phyloP scores from a whole-genome alignment of 2,888 invertebrate species.

The Myopa testacea region DNA sequence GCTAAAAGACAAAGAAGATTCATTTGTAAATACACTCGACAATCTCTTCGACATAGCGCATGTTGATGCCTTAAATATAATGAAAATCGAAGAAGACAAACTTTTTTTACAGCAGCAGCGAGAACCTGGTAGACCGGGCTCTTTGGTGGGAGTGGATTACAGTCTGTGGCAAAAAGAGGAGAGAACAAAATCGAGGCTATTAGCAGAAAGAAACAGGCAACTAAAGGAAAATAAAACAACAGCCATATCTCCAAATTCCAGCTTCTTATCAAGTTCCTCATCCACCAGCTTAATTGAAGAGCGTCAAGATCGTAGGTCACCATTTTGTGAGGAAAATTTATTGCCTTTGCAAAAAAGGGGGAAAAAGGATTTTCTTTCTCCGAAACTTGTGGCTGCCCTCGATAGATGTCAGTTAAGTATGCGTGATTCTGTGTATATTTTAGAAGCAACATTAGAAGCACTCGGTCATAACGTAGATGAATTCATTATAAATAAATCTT shows the following conservation, averaged over 20 bases:
- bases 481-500: constrained; percentile 5
- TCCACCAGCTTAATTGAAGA: too few species aligned
- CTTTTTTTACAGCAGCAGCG: constrained; percentile 21
- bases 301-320: too few species aligned
- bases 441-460: constrained; percentile 9
- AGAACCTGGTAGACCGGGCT: constrained; percentile 20
- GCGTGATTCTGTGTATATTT: constrained; percentile 28
- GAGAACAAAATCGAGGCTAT: constrained; percentile 27
- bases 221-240: constrained; percentile 17
- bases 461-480: constrained; percentile 4
- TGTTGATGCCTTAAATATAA: not conserved
- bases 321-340: too few species aligned
- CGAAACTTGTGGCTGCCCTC: constrained; percentile 27
- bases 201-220: constrained; percentile 33
- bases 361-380: not conserved
- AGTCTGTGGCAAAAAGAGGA: constrained; percentile 18
- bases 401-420: constrained; percentile 7
- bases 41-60: constrained; percentile 25
- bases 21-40: constrained; percentile 20
- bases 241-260: not conserved
- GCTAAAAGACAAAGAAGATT: not conserved
- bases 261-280: constrained; percentile 21
- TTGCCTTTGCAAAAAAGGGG: too few species aligned
- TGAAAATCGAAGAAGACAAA: too few species aligned
- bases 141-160: constrained; percentile 32